Conservation (phyloP, 2,797 vertebrate genomes). For the Stomatorhinus walkeri region DNA sequence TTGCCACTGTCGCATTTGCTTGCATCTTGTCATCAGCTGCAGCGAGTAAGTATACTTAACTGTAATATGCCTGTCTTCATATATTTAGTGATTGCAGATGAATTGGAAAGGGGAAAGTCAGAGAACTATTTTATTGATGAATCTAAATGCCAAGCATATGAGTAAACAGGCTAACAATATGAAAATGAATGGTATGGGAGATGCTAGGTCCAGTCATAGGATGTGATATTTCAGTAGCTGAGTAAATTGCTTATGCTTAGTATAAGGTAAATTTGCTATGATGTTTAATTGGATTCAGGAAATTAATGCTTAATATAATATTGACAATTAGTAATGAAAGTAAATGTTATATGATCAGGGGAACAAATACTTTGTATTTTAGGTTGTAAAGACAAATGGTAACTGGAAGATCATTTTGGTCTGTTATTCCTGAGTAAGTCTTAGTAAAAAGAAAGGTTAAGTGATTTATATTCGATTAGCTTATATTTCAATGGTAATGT, state of each 20-base stretch:
- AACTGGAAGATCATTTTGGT: background rate
- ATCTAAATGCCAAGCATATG: background rate
- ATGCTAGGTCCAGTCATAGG: background rate
- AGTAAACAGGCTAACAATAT: background rate
- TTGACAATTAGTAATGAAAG: background rate
- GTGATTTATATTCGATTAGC: background rate
- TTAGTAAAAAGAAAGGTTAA: background rate
- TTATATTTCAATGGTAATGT: background rate
- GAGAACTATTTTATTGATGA: background rate
- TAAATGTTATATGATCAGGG: background rate
- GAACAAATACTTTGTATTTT: background rate
- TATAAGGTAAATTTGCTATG: background rate
- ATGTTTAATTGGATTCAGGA: background rate
- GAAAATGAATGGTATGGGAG: background rate
- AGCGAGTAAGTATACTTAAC: slow-evolving; percentile 51
- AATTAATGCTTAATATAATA: background rate
- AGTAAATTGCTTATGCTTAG: background rate
- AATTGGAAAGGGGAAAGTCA: background rate
- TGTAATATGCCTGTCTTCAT: background rate
- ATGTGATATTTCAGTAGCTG: background rate
- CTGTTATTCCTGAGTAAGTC: background rate
- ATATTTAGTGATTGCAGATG: background rate
- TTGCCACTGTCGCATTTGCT: slow-evolving; percentile 43
- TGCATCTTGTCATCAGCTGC: slow-evolving; percentile 40
- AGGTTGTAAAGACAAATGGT: background rate